A percentile compares a stretch with the other conserved stretches of the same genome.
Conservation (phyloP, 35 echinoderm and acorn worm genomes). For the Ophioderma brevispina region DNA sequence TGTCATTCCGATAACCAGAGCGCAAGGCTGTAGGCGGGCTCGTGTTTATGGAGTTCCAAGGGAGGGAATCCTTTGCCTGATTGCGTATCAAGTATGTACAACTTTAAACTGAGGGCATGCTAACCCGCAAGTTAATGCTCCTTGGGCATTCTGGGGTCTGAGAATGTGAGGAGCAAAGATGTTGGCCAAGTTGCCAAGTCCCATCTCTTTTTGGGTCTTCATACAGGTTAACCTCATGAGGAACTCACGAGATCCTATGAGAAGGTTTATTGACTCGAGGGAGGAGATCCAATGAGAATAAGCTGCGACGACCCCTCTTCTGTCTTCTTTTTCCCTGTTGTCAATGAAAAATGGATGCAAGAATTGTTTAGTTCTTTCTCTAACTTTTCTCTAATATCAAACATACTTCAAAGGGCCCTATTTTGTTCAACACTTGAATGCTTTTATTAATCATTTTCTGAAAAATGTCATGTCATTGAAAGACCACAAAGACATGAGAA, state of each 20-base stretch:
- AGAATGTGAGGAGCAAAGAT: conserved; percentile 97
- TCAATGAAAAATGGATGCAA: background rate
- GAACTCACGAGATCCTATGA: conserved; percentile 90
- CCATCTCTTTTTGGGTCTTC: conserved; percentile 86
- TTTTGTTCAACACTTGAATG: no score
- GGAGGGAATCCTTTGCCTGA: conserved; percentile 76
- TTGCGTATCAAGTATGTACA: conserved; percentile 88
- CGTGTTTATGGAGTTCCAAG: conserved; percentile 57
- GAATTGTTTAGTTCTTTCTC: no score
- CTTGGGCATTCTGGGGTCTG: conserved; percentile 79
- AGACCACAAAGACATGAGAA: no score
- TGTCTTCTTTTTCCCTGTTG: conserved; percentile 67
- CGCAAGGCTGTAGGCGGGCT: conserved; percentile 23
- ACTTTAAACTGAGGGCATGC: conserved; percentile 80
- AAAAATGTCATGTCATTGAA: no score
- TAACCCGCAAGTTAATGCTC: conserved; percentile 70
- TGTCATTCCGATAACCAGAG: background rate
- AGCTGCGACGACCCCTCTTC: conserved; percentile 69
- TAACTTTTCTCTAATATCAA: no score
- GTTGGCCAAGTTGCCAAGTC: conserved; percentile 90
- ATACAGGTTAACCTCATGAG: conserved; percentile 75
- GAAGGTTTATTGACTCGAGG: conserved; percentile 92
- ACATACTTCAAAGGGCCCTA: no score
- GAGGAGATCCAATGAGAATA: conserved; percentile 77
- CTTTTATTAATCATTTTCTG: no score